These are phyloP conservation scores for Argentina silus DNA, from an alignment of 2,797 vertebrate species.

Conservation along the genomic window DNA sequence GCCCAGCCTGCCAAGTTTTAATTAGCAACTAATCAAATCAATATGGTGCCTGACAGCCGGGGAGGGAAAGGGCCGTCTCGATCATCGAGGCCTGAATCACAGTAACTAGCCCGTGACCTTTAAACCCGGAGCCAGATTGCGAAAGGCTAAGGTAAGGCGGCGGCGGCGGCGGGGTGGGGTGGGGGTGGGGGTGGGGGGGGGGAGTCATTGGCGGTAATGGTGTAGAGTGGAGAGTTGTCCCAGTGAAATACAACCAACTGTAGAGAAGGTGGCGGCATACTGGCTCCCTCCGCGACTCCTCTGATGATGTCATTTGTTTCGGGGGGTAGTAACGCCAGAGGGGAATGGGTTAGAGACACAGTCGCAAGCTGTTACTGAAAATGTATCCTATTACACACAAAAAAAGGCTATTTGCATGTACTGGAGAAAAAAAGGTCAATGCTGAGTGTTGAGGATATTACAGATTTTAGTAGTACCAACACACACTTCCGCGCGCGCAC, in stretches of 20 bases:
- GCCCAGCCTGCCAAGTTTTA: constrained; percentile 88
- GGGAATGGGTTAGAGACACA: constrained; percentile 17
- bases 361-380: constrained; percentile 12
- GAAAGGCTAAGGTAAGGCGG: constrained; percentile 12
- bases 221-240: background rate
- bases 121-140: background rate
- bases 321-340: background rate
- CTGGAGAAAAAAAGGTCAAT: constrained; percentile 18
- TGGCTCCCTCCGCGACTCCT: background rate
- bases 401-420: constrained; percentile 9
- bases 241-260: background rate
- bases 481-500: constrained; percentile 1
- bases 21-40: constrained; percentile 98
- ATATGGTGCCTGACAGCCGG: constrained; percentile 78
- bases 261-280: constrained; percentile 17
- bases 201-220: constrained; percentile 26
- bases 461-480: too few species aligned
- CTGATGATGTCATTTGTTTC: background rate
- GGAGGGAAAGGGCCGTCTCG: constrained; percentile 9
- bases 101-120: constrained; percentile 51
- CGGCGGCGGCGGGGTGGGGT: too few species aligned
- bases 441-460: constrained; percentile 8
- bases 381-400: constrained; percentile 2
- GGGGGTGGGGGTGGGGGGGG: background rate
- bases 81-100: constrained; percentile 54